A percentile compares a stretch with the other conserved stretches of the same genome.
phyloP scores from a whole-genome alignment of 2,888 invertebrate species.

The Lithophane ornitopus region DNA sequence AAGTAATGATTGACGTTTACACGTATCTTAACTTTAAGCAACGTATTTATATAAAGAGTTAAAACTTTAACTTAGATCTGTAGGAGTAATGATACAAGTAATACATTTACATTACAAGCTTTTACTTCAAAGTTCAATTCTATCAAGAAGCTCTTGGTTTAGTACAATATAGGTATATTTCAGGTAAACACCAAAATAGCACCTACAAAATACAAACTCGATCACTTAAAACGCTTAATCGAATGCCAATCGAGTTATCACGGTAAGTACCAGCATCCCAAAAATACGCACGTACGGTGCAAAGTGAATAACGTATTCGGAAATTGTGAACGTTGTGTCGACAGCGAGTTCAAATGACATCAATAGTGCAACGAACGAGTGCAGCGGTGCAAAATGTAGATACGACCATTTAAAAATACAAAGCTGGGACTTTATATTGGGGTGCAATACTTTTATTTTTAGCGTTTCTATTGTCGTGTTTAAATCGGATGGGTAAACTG shows the following conservation, averaged over 20 bases:
- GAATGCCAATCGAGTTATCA: slow-evolving; percentile 64
- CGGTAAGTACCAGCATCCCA: slow-evolving; percentile 51
- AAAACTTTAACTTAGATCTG: neutral
- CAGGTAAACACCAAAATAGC: slow-evolving; percentile 12
- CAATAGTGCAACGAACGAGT: slow-evolving; percentile 65
- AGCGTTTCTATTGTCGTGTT: slow-evolving; percentile 21
- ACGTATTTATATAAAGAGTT: no score
- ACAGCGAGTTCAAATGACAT: slow-evolving; percentile 62
- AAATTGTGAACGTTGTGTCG: slow-evolving; percentile 65
- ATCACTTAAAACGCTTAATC: slow-evolving; percentile 46
- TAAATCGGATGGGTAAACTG: neutral
- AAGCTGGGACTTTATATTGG: slow-evolving; percentile 40
- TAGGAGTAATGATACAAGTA: neutral
- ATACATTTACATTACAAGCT: neutral
- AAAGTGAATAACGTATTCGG: slow-evolving; percentile 68
- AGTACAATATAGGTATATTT: no score
- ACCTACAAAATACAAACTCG: slow-evolving; percentile 30
- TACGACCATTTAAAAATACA: slow-evolving; percentile 45
- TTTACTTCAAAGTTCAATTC: neutral
- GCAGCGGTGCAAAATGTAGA: slow-evolving; percentile 58
- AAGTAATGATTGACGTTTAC: no score
- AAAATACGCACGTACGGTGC: slow-evolving; percentile 64
- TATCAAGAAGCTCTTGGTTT: neutral
- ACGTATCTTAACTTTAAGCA: no score
- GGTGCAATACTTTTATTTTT: slow-evolving; percentile 29